Evolutionary conservation across 2,113 vertebrate species (phyloP).

Genomic region (Podarcis cretensis): DNA sequence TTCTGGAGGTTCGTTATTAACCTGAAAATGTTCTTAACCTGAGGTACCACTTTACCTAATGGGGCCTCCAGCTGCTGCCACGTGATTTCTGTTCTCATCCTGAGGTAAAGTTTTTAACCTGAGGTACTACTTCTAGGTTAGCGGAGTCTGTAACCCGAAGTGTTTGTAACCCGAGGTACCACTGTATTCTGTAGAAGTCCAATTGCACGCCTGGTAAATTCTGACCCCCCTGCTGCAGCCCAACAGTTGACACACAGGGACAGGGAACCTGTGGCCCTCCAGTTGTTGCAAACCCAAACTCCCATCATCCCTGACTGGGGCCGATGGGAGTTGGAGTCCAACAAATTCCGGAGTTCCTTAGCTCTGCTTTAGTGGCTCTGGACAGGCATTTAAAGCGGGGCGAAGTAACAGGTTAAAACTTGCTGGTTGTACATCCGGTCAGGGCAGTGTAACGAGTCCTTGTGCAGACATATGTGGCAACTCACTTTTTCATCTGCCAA

Average conservation of each 20-base stretch:
- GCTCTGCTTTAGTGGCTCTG: neutral
- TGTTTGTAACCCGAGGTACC: no score
- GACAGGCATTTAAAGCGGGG: neutral
- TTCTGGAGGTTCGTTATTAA: no score
- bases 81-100: no score
- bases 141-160: no score
- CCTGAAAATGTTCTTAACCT: no score
- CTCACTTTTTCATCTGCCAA: neutral
- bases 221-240: neutral
- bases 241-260: no score
- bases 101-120: no score
- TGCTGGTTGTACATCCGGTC: neutral
- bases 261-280: neutral
- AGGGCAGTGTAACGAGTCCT: neutral
- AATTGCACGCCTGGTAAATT: no score
- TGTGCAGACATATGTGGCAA: neutral
- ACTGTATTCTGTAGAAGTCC: neutral
- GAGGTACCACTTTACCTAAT: no score
- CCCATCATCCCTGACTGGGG: neutral
- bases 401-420: neutral
- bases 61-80: no score
- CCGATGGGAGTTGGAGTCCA: neutral
- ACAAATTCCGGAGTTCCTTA: neutral
- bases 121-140: no score
- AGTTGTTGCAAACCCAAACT: neutral